Base-by-base conservation (phyloP, 64 coral and sea anemone species). In the Pocillopora damicornis region DNA sequence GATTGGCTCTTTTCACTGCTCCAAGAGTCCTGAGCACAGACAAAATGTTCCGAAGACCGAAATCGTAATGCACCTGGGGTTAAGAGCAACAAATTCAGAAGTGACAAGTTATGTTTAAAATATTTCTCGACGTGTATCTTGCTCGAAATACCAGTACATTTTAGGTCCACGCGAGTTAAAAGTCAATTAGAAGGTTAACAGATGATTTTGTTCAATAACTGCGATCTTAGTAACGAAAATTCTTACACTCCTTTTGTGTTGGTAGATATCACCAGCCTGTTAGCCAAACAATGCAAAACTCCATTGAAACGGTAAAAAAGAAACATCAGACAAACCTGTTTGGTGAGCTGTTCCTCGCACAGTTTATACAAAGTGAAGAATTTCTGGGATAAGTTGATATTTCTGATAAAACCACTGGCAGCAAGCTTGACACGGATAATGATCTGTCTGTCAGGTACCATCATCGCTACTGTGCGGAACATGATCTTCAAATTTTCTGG, bases 401-500 rank as follows among this genome's bases (percentile, higher is more conserved):
- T 98, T 66, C 86, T 91, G 69, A 92, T 94, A 51, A 98, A 98
- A 90, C 96, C 96, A 73, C 93, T 92, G 58, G 96, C 82, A 6
- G 96, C 96, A 9, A 98, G 86, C 68, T 98, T 98, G 15, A 98
- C 96, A 75, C 96, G 90, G 59, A 98, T 98, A 67, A 98, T 98
- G 87, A 98, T 98, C 90, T 98, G 96, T 79, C 96, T 63, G 78
- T 98, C 96, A 30, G 96, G 96, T 15, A 98, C 96, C 96, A 98
- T 98, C 96, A 98, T 98, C 20, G 96, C 96, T 0, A 98, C 96
- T 0, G 96, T 98, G 26, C 96, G 90, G 67, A 98, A 98, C 88
- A 95, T 83, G 80, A 98, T 98, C 93, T 98, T 98, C 67, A 98
- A 86, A 73, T 98, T 98, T 65, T 98, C 96, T 83, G 96, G 96